Evolutionary conservation across 2,113 vertebrate genomes (phyloP), one percentile per base, ranked within the genome.

Genomic region (Genyomyrus donnyi): DNA sequence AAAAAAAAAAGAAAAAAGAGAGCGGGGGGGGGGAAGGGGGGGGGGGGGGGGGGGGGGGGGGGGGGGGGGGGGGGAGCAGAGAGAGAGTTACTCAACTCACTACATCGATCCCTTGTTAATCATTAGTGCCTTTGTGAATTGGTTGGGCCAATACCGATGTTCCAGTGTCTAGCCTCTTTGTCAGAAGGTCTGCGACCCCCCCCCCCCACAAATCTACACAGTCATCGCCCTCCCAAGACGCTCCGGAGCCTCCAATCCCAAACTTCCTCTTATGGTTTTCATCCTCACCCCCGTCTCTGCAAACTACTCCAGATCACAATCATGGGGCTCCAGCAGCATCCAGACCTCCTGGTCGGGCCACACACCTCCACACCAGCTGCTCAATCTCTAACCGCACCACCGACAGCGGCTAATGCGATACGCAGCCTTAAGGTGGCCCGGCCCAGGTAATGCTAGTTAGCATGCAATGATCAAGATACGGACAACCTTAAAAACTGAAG

Each of bases 221-320:
- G 70, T 74, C 31, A 5, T 35, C 70, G 5, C 70, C 70, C 70
- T 39, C 70, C 70, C 35, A 39, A 77, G 31, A 87, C 11, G 24
- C n/a, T 35, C 48, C 49, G 7, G 24, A 49, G 85, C n/a, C 46
- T 87, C 49, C 46, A 2, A 27, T 53, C 85, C 62, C 45, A 7
- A 56, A 39, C 85, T 87, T 87, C 85, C 85, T 42, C 85, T 53
- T 87, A 87, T 87, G 85, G 50, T 87, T 52, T 53, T 31, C 5
- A 35, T 53, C 31, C 50, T 27, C n/a, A 31, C 50, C 48, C 27
- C 49, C 5, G 8, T 10, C 85, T 87, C n/a, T 56, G 48, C 13
- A 56, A 87, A 87, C 85, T 87, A 27, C 10, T n/a, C 11, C 49
- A 87, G 85, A 87, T 53, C 50, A 35, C 85, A 53, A 56, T 87